These are phyloP conservation scores for Gari tellinella DNA, from an alignment of 2,888 invertebrate genomes.

Conservation along the genomic window DNA sequence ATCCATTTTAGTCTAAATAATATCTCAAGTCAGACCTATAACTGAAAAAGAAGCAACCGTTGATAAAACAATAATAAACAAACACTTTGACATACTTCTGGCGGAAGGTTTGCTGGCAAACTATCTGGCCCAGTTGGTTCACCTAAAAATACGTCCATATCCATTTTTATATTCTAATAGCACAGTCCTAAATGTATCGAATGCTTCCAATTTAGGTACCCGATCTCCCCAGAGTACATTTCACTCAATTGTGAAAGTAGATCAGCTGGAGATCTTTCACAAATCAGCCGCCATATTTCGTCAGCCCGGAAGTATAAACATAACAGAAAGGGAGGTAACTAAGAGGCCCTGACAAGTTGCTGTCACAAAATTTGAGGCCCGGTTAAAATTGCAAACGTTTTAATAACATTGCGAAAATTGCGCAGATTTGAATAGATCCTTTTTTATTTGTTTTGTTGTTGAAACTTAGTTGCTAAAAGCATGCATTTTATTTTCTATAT, in stretches of 20 bases:
- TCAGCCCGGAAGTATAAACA: constrained; percentile 53
- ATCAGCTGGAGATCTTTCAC: constrained; percentile 57
- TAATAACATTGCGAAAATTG: too few relatives aligned
- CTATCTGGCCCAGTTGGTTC: constrained; percentile 86
- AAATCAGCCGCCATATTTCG: constrained; percentile 58
- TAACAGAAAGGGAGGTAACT: constrained; percentile 36
- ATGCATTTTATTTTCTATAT: too few relatives aligned
- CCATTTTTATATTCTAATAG: constrained; percentile 87
- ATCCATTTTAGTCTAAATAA: too few relatives aligned
- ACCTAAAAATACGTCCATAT: constrained; percentile 92
- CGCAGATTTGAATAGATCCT: too few relatives aligned
- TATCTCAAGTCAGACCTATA: too few relatives aligned
- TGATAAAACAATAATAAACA: background rate
- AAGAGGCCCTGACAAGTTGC: background rate
- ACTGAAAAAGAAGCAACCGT: too few relatives aligned
- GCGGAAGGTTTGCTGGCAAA: constrained; percentile 78
- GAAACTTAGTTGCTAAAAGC: too few relatives aligned
- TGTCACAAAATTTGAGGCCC: too few relatives aligned
- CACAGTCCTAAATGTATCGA: constrained; percentile 54
- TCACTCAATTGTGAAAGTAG: constrained; percentile 54
- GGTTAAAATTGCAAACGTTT: too few relatives aligned
- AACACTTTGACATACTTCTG: constrained; percentile 72
- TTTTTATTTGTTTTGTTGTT: too few relatives aligned
- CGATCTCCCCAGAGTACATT: constrained; percentile 62
- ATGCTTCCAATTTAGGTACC: constrained; percentile 52